Evolutionary conservation across 2,113 vertebrate species (phyloP).

Genomic region (Sprattus sprattus): DNA sequence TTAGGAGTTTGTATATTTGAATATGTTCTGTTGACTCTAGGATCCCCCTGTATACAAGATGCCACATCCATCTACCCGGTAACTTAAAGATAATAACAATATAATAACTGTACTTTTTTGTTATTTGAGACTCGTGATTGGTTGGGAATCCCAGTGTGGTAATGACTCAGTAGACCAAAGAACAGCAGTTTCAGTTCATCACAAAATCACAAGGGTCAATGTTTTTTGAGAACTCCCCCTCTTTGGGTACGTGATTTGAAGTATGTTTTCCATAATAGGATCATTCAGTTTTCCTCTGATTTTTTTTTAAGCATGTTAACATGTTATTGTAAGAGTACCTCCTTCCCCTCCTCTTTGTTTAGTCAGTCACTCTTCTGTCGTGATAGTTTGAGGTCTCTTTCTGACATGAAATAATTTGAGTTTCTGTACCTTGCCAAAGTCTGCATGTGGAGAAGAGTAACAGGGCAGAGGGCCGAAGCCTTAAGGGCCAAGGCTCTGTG

Average conservation of each 20-base stretch:
- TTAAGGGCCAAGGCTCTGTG: background rate
- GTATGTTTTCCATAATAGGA: background rate
- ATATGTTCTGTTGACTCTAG: slow-evolving; percentile 46
- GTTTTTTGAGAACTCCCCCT: background rate
- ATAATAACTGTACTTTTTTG: slow-evolving; percentile 26
- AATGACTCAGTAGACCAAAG: background rate
- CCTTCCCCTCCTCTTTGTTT: background rate
- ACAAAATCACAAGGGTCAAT: background rate
- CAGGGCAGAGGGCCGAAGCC: slow-evolving; percentile 41
- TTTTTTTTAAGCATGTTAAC: background rate
- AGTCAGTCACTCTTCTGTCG: background rate
- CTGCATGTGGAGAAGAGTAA: slow-evolving; percentile 22
- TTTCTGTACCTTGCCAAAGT: slow-evolving; percentile 60
- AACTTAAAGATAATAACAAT: slow-evolving; percentile 23
- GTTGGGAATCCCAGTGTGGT: background rate
- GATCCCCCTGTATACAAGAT: slow-evolving; percentile 47
- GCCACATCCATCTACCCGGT: slow-evolving; percentile 35
- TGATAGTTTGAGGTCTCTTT: slow-evolving; percentile 54
- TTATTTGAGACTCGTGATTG: slow-evolving; percentile 7
- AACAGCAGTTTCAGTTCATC: background rate
- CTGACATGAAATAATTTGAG: slow-evolving; percentile 57
- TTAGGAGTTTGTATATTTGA: slow-evolving; percentile 38
- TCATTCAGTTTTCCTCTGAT: background rate
- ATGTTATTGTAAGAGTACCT: background rate
- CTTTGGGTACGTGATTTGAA: background rate